phyloP scores from a whole-genome alignment of 2,888 invertebrate genomes.

The Uropetala carovei region DNA sequence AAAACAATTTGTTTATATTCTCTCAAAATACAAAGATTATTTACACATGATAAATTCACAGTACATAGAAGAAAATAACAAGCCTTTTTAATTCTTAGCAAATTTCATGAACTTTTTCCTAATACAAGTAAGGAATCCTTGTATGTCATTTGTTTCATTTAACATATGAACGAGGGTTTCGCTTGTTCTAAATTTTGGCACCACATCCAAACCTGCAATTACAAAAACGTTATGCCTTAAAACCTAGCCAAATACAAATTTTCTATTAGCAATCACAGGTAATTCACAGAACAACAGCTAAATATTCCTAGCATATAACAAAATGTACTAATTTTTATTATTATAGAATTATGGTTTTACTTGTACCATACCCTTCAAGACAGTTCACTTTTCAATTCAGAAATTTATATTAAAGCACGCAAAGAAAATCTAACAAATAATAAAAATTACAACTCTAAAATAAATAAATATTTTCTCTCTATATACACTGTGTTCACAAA shows the following conservation, averaged over 20 bases:
- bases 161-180: constrained; percentile 11
- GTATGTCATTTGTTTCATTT: constrained; percentile 27
- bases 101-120: constrained; percentile 33
- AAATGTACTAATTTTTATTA: no score
- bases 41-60: not conserved
- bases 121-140: constrained; percentile 24
- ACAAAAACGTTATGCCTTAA: not conserved
- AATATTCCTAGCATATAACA: no score
- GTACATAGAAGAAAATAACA: not conserved
- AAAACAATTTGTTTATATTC: not conserved
- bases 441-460: no score
- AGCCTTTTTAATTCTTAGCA: not conserved
- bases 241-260: not conserved
- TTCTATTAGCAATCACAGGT: not conserved
- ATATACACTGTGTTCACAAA: no score
- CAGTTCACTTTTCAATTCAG: no score
- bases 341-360: no score
- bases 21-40: not conserved
- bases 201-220: constrained; percentile 45
- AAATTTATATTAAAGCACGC: no score
- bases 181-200: constrained; percentile 25
- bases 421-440: no score
- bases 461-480: no score
- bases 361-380: no score
- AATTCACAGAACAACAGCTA: no score